These are phyloP conservation scores for Oostethus manadensis DNA, from an alignment of 2,113 vertebrate species.

Conservation along the genomic window DNA sequence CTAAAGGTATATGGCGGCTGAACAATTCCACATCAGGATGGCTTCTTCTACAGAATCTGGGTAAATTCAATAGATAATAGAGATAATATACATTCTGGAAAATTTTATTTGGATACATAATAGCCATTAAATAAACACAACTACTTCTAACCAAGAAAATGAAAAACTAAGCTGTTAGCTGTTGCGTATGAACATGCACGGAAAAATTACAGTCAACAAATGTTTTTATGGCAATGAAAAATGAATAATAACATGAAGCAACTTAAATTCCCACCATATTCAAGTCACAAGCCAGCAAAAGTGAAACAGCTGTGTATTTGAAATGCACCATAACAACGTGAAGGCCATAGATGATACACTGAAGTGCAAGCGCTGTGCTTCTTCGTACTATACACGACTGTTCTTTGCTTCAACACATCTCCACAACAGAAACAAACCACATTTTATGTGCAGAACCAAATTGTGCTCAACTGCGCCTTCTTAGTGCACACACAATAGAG, in stretches of 20 bases:
- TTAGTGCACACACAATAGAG: constrained; percentile 15
- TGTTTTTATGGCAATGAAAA: constrained; percentile 31
- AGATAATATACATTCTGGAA: too few relatives aligned
- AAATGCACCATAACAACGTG: not conserved
- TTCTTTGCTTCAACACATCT: constrained; percentile 34
- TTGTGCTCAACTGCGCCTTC: constrained; percentile 34
- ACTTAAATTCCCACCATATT: constrained; percentile 48
- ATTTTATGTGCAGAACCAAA: constrained; percentile 44
- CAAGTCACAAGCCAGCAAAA: constrained; percentile 47
- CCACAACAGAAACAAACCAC: constrained; percentile 45
- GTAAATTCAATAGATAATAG: too few relatives aligned
- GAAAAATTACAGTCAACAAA: constrained; percentile 44
- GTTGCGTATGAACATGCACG: constrained; percentile 17
- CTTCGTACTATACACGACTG: constrained; percentile 3
- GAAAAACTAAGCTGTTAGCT: too few relatives aligned
- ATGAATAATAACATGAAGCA: constrained; percentile 38
- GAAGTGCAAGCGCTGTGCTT: not conserved
- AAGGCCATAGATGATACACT: constrained; percentile 2
- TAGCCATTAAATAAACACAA: not conserved
- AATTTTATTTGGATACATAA: too few relatives aligned
- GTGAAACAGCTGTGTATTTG: constrained; percentile 15
- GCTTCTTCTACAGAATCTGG: too few relatives aligned
- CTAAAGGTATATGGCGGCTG: too few relatives aligned
- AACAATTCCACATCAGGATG: too few relatives aligned
- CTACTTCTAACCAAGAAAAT: too few relatives aligned